Conservation (phyloP, 2,113 vertebrate genomes). For the Ceuthmochares aereus region DNA sequence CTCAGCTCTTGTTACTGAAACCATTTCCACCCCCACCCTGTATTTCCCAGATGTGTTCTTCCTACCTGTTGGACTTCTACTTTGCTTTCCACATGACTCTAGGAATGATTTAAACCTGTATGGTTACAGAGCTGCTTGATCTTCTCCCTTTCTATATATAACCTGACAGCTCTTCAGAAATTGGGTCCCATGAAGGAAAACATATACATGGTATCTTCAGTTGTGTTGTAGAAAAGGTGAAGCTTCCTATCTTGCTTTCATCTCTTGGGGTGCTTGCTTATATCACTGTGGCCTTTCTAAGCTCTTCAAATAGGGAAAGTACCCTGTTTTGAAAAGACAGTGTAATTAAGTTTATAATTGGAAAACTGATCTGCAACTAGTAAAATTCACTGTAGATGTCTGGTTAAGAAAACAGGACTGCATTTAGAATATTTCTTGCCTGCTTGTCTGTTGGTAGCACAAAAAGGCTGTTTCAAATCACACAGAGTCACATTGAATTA, state of each 20-base stretch:
- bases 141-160: not conserved
- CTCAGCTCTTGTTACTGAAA: not conserved
- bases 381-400: not conserved
- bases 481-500: slow-evolving; percentile 21
- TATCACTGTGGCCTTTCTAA: not conserved
- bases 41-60: not conserved
- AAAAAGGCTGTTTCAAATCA: not conserved
- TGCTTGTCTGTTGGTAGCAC: not conserved
- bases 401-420: not conserved
- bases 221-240: not conserved
- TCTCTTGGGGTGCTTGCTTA: not conserved
- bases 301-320: not conserved
- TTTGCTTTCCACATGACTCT: not conserved
- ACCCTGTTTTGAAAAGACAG: not conserved
- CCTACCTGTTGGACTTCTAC: not conserved
- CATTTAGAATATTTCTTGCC: not conserved
- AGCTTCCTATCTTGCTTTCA: not conserved
- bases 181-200: not conserved
- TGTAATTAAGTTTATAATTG: not conserved
- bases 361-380: not conserved
- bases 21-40: not conserved
- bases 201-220: not conserved
- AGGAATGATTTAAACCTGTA: not conserved
- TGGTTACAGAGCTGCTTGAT: not conserved
- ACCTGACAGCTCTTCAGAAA: not conserved